phyloP scores from a whole-genome alignment of 2,888 invertebrate genomes.

The Oeneis ivallda region DNA sequence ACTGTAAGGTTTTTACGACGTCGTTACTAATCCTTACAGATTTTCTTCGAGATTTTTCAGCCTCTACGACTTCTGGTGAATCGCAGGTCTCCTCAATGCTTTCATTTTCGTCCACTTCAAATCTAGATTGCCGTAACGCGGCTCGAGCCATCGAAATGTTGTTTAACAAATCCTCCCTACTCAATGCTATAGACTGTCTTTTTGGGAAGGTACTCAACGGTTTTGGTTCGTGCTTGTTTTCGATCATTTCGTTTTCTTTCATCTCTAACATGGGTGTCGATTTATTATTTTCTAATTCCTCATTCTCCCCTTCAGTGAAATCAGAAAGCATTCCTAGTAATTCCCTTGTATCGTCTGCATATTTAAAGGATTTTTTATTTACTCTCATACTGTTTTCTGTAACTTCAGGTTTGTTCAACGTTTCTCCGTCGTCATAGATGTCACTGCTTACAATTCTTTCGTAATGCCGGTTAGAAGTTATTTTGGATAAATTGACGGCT shows the following conservation, averaged over 20 bases:
- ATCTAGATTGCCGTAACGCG: constrained; percentile 53
- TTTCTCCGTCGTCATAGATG: constrained; percentile 26
- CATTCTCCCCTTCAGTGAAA: constrained; percentile 52
- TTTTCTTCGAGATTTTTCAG: constrained; percentile 37
- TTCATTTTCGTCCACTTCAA: constrained; percentile 51
- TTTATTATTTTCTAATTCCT: constrained; percentile 34
- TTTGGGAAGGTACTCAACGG: constrained; percentile 50
- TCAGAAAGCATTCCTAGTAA: constrained; percentile 62
- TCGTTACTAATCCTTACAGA: constrained; percentile 53
- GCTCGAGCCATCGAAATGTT: constrained; percentile 67
- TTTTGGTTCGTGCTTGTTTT: constrained; percentile 38
- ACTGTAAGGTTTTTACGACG: constrained; percentile 66
- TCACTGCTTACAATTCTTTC: constrained; percentile 45
- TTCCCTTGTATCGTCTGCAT: constrained; percentile 61
- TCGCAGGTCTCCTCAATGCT: constrained; percentile 45
- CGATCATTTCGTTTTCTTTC: constrained; percentile 24
- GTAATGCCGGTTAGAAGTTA: constrained; percentile 40
- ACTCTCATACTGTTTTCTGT: constrained; percentile 33
- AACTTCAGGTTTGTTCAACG: constrained; percentile 31
- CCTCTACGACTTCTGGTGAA: constrained; percentile 35
- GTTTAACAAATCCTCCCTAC: constrained; percentile 58
- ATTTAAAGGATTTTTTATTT: constrained; percentile 45
- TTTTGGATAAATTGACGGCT: constrained; percentile 27
- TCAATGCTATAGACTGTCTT: constrained; percentile 54
- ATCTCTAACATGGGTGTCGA: background rate